These are phyloP conservation scores for Myotis vivesi DNA, from an alignment of 2,797 vertebrate genomes.

Conservation along the genomic window DNA sequence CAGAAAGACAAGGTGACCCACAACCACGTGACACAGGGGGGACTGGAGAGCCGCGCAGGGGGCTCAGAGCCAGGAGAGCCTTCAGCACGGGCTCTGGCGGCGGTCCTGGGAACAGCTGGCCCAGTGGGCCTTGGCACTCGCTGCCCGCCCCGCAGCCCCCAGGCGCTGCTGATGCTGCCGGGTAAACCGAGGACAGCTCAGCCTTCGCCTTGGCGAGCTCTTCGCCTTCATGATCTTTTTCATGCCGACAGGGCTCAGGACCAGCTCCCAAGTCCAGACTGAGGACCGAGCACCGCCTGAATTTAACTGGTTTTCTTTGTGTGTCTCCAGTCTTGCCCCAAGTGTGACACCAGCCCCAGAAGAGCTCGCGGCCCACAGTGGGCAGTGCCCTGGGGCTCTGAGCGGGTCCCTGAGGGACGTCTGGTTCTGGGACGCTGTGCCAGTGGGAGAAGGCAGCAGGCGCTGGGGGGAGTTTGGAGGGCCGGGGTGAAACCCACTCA, in stretches of 20 bases:
- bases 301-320: not conserved
- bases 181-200: rapidly evolving
- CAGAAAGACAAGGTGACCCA: not conserved
- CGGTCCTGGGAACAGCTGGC: rapidly evolving
- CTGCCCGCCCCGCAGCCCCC: too few relatives aligned
- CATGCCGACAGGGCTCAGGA: rapidly evolving
- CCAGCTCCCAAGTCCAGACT: rapidly evolving
- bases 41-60: rapidly evolving
- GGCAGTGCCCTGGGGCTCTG: not conserved
- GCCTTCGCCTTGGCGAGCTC: not conserved
- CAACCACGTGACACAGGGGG: rapidly evolving
- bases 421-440: not conserved
- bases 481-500: not conserved
- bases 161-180: not conserved
- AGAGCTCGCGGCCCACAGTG: rapidly evolving
- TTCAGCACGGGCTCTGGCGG: not conserved
- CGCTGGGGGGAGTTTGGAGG: rapidly evolving
- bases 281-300: rapidly evolving
- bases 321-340: not conserved
- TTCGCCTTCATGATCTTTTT: rapidly evolving
- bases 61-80: not conserved
- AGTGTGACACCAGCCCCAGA: rapidly evolving
- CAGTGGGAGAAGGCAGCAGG: rapidly evolving
- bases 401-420: rapidly evolving
- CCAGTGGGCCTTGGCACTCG: rapidly evolving